Percentiles rank a stretch among this genome's conserved stretches.
phyloP scores from a whole-genome alignment of 2,888 invertebrate genomes.

The Troides aeacus region DNA sequence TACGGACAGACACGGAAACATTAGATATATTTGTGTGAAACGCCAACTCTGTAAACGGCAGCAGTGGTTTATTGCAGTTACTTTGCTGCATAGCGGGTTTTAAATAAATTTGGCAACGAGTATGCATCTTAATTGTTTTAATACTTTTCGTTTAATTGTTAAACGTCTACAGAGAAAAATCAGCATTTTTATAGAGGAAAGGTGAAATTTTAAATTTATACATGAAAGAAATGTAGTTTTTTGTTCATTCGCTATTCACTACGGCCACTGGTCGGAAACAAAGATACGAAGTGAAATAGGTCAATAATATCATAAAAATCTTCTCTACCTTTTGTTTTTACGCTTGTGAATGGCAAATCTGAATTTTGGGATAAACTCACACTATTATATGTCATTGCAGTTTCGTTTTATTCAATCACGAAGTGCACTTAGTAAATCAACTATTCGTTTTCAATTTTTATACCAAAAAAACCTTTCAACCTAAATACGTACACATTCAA shows the following conservation, averaged over 20 bases:
- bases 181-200: constrained; percentile 17
- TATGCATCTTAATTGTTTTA: constrained; percentile 19
- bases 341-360: constrained; percentile 25
- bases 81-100: constrained; percentile 18
- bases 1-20: background rate
- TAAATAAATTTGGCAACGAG: constrained; percentile 27
- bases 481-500: background rate
- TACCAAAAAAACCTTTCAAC: background rate
- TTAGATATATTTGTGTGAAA: constrained; percentile 1
- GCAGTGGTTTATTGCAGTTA: constrained; percentile 14
- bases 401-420: background rate
- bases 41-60: background rate
- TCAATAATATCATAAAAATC: constrained; percentile 29
- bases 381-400: background rate
- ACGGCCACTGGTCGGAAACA: constrained; percentile 25
- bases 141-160: constrained; percentile 10
- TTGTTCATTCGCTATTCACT: constrained; percentile 27
- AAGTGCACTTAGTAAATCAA: background rate
- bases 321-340: constrained; percentile 27
- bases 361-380: constrained; percentile 22
- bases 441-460: background rate
- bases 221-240: constrained; percentile 25
- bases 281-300: constrained; percentile 30
- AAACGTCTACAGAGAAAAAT: constrained; percentile 12
- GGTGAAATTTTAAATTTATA: constrained; percentile 16